Percentiles rank a stretch among this genome's conserved stretches.
Conservation (phyloP, 2,888 invertebrate species). For the Lapara coniferarum region DNA sequence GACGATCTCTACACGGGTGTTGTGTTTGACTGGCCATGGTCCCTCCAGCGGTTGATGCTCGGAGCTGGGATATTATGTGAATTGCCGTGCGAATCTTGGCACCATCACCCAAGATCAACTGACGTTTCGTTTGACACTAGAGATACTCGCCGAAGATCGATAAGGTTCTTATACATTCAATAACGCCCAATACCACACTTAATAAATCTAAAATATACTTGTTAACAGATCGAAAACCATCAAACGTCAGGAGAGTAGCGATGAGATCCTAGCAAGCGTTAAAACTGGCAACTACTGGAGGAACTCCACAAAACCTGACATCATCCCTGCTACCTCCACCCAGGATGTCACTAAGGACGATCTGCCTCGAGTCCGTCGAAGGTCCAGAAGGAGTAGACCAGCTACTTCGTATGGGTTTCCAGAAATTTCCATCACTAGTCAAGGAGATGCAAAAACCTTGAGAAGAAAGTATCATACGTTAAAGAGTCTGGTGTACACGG, state of each 20-base stretch:
- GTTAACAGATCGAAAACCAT: slow-evolving; percentile 45
- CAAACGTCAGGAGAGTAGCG: slow-evolving; percentile 64
- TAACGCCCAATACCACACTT: too few species aligned
- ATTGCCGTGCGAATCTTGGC: too few species aligned
- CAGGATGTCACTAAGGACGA: slow-evolving; percentile 54
- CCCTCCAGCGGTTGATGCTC: too few species aligned
- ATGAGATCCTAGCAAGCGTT: slow-evolving; percentile 71
- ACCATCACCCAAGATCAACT: too few species aligned
- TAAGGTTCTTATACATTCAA: too few species aligned
- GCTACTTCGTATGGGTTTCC: slow-evolving; percentile 71
- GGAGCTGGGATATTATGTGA: too few species aligned
- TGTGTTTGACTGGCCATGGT: too few species aligned
- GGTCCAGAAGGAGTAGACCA: slow-evolving; percentile 61
- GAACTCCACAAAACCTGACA: slow-evolving; percentile 71
- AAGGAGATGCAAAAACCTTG: slow-evolving; percentile 67
- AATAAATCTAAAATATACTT: background rate
- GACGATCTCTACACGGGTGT: too few species aligned
- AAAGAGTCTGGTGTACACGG: slow-evolving; percentile 72
- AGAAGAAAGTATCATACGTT: slow-evolving; percentile 58
- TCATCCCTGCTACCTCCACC: slow-evolving; percentile 63
- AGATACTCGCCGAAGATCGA: too few species aligned
- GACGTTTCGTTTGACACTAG: too few species aligned
- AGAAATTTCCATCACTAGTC: slow-evolving; percentile 72
- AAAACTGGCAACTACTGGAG: slow-evolving; percentile 74
- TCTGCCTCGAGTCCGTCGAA: slow-evolving; percentile 56